phyloP scores from a whole-genome alignment of 92 coral and sea anemone genomes.

The Meandrina meandrites region DNA sequence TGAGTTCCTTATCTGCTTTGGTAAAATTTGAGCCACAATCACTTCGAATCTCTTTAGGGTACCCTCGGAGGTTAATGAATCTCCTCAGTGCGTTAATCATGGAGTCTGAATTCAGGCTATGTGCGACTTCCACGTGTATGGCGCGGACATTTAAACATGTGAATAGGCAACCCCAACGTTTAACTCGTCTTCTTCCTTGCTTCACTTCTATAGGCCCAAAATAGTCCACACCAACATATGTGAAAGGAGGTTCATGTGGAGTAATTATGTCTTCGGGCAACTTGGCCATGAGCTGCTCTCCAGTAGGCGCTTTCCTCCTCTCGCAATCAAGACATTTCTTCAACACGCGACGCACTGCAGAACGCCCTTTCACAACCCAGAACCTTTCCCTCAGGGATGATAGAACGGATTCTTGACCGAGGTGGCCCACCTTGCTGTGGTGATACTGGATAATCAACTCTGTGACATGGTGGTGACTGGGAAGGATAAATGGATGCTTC shows the following conservation, averaged over 20 bases:
- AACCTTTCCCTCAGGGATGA: no score
- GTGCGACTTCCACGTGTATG: no score
- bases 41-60: conserved; percentile 44
- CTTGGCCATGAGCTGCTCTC: conserved; percentile 65
- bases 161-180: conserved; percentile 45
- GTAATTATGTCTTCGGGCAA: conserved; percentile 55
- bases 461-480: conserved; percentile 45
- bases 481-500: conserved; percentile 40
- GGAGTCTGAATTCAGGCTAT: no score
- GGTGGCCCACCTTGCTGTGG: conserved; percentile 37
- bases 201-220: conserved; percentile 74
- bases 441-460: conserved; percentile 30
- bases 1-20: conserved; percentile 49
- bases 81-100: no score
- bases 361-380: no score
- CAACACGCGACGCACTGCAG: no score
- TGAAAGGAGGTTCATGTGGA: no score
- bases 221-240: no score
- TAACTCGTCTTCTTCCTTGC: conserved; percentile 55
- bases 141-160: no score
- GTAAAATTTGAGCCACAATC: conserved; percentile 46
- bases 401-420: no score
- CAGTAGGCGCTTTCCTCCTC: conserved; percentile 37
- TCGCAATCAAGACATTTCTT: conserved; percentile 58
- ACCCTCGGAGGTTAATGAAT: conserved; percentile 31